A percentile compares a stretch with the other conserved stretches of the same genome.
Conservation (phyloP, 2,113 vertebrate genomes). For the Gavialis gangeticus region DNA sequence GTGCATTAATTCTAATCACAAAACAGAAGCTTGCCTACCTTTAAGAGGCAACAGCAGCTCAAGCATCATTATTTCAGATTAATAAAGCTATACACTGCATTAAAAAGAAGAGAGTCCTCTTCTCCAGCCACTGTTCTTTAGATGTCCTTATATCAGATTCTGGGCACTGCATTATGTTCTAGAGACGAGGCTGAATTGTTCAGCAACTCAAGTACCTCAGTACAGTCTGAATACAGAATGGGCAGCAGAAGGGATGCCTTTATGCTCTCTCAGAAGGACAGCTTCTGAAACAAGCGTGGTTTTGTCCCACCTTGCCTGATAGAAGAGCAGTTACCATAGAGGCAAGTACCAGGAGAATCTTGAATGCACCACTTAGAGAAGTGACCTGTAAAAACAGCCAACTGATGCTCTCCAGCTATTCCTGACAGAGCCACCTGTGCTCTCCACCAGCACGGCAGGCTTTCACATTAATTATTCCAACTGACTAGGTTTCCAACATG, state of each 20-base stretch:
- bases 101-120: too few relatives aligned
- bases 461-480: neutral
- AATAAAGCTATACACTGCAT: neutral
- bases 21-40: neutral
- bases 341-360: rapidly evolving
- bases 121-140: slow-evolving; percentile 7
- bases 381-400: neutral
- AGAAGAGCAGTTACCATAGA: rapidly evolving
- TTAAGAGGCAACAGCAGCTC: neutral
- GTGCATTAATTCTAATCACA: neutral
- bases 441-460: neutral
- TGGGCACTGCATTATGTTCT: neutral
- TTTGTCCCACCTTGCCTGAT: neutral
- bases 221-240: neutral
- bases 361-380: neutral
- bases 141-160: neutral
- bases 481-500: neutral
- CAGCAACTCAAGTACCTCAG: neutral
- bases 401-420: neutral
- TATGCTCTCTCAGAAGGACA: neutral
- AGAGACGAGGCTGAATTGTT: neutral
- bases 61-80: neutral
- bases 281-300: neutral
- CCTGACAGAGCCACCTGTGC: neutral
- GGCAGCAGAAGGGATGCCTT: neutral